These are phyloP conservation scores for Eilema caniola DNA, from an alignment of 2,888 invertebrate species.

Conservation along the genomic window DNA sequence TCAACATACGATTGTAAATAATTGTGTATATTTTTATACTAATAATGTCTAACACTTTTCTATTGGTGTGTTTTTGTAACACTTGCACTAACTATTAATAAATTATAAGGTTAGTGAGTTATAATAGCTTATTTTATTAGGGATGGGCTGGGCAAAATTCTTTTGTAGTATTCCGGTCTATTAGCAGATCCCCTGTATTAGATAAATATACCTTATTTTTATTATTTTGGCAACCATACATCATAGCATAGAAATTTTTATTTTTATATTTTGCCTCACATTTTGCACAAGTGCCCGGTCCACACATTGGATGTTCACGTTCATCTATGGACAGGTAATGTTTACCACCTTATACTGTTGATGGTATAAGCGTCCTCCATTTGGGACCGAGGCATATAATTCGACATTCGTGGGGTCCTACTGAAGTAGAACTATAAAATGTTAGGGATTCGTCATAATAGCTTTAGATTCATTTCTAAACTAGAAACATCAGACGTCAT, in stretches of 20 bases:
- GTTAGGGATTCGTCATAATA: constrained; percentile 66
- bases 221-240: constrained; percentile 62
- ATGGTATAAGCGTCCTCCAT: constrained; percentile 19
- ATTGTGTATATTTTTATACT: constrained; percentile 23
- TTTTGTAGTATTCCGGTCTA: neutral
- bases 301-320: constrained; percentile 22
- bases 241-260: constrained; percentile 54
- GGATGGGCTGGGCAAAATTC: neutral
- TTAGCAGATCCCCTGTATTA: constrained; percentile 26
- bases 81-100: neutral
- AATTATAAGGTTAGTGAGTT: neutral
- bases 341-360: constrained; percentile 18
- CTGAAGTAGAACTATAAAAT: constrained; percentile 45
- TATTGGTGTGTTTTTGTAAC: constrained; percentile 32
- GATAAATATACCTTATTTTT: constrained; percentile 39
- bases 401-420: constrained; percentile 55
- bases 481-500: constrained; percentile 50
- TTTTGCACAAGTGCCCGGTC: constrained; percentile 63
- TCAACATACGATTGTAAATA: constrained; percentile 39
- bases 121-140: neutral
- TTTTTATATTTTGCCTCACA: constrained; percentile 74
- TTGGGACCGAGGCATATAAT: constrained; percentile 37
- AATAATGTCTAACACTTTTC: constrained; percentile 27
- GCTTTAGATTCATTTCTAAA: constrained; percentile 56
- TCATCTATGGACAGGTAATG: constrained; percentile 19